These are phyloP conservation scores for Astreopora myriophthalma DNA, from an alignment of 64 coral and sea anemone genomes.

Conservation along the genomic window DNA sequence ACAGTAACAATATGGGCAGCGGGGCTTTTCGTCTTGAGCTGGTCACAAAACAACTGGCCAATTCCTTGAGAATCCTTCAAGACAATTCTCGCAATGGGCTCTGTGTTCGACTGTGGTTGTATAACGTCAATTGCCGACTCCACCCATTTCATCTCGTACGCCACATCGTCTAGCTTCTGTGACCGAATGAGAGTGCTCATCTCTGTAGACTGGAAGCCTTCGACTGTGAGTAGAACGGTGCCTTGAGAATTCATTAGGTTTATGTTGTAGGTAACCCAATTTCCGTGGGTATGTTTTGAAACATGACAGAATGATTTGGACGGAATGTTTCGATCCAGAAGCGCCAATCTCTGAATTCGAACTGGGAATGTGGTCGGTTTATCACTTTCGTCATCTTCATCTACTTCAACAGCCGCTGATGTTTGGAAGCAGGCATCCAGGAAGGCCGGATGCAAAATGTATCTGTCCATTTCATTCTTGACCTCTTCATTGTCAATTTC, in stretches of 20 bases:
- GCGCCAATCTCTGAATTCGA: conserved; percentile 17
- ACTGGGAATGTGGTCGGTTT: conserved; percentile 68
- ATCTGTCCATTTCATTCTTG: conserved; percentile 12
- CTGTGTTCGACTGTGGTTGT: neutral
- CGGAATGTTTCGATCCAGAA: conserved; percentile 62
- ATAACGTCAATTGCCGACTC: neutral
- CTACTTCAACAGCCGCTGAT: conserved; percentile 39
- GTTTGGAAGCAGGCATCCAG: conserved; percentile 74
- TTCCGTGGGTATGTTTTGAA: conserved; percentile 26
- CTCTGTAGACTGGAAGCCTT: conserved; percentile 67
- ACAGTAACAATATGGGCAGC: conserved; percentile 23
- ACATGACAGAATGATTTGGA: conserved; percentile 68
- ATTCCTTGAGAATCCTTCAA: conserved; percentile 60
- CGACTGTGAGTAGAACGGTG: conserved; percentile 46
- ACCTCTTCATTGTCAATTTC: conserved; percentile 46
- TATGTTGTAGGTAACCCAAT: conserved; percentile 59
- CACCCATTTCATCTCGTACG: conserved; percentile 55
- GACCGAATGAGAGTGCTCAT: conserved; percentile 48
- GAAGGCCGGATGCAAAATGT: conserved; percentile 69
- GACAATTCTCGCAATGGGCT: conserved; percentile 29
- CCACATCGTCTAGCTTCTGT: conserved; percentile 45
- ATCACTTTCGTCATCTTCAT: neutral
- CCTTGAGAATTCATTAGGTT: conserved; percentile 58
- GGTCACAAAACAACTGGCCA: conserved; percentile 28
- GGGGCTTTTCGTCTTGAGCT: conserved; percentile 10